Evolutionary conservation across 2,113 vertebrate genomes (phyloP), one percentile per base, ranked within the genome.

Genomic region (Ramphastos sulfuratus): DNA sequence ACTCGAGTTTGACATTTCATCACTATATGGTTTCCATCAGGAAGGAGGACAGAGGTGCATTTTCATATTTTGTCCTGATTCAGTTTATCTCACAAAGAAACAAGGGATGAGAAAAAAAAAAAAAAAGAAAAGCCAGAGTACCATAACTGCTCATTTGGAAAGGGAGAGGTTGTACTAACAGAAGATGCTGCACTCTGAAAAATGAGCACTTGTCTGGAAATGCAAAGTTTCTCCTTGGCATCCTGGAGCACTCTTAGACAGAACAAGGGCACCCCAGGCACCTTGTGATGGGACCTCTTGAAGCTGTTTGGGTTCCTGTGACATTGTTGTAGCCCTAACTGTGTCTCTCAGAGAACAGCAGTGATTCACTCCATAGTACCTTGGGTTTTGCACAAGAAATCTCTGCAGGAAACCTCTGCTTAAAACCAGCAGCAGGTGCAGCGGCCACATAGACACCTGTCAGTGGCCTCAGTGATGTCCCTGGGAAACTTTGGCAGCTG

Each of bases 41-140:
- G 64, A 52, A 75, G 67, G 76, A 85, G 70, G 76, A 84, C 83
- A 69, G 52, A 92, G 63, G 79, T 84, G 78, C 19, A 67, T 78
- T 61, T 85, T 88, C 61, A 64, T 31, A 78, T 73, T 84, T 90
- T 30, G 52, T 86, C 81, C 66, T 33, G 65, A 91, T 79, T 77
- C 87, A 87, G 74, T 39, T 70, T 81, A 91, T 82, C 87, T 96
- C 87, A 77, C 58, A 92, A 86, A 92, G 91, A 95, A 96, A 70
- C 2, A 24, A 11, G 9, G 58, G 35, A 61, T 24, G 28, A n/a
- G 64, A 24, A 64, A 90, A 73, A 66, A 42, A 15, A 42, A 42
- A 93, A 79, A 90, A 77, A 52, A n/a, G n/a, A 93, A 75, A 90
- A 75, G 44, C 37, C 33, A 39, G 74, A 83, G 73, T 46, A 82